Evolutionary conservation across 2,113 vertebrate genomes (phyloP).

Genomic region (Monopterus albus): DNA sequence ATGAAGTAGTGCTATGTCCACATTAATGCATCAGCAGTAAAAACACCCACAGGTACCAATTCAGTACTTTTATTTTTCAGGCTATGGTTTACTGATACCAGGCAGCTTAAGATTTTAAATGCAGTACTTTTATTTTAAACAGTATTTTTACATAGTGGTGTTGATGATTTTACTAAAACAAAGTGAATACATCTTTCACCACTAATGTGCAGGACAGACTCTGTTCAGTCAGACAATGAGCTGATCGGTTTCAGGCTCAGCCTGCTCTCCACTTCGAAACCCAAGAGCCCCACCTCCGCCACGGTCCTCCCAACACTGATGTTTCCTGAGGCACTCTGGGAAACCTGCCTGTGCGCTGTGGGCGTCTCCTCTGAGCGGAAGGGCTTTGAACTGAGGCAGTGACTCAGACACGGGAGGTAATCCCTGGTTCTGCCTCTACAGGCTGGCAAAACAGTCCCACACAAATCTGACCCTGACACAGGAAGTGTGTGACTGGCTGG

Average conservation of each 20-base stretch:
- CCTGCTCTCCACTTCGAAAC: constrained; percentile 1
- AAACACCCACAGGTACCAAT: no score
- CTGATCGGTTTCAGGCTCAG: background rate
- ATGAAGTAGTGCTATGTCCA: no score
- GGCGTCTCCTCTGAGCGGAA: background rate
- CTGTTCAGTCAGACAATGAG: background rate
- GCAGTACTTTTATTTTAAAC: no score
- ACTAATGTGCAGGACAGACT: constrained; percentile 25
- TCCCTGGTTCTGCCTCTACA: constrained; percentile 22
- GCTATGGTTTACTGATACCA: no score
- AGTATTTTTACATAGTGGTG: no score
- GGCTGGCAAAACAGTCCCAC: background rate
- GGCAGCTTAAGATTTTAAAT: no score
- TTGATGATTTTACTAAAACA: background rate
- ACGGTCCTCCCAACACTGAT: no score
- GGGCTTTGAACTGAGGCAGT: background rate
- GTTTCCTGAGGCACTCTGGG: background rate
- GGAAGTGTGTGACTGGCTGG: background rate
- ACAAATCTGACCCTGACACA: background rate
- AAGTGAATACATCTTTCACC: background rate
- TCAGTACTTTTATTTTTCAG: no score
- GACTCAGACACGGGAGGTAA: constrained; percentile 48
- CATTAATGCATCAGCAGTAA: no score
- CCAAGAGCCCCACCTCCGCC: background rate
- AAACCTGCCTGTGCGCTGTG: no score